Evolutionary conservation across 2,888 invertebrate genomes (phyloP).

Genomic region (Rhagonycha fulva): DNA sequence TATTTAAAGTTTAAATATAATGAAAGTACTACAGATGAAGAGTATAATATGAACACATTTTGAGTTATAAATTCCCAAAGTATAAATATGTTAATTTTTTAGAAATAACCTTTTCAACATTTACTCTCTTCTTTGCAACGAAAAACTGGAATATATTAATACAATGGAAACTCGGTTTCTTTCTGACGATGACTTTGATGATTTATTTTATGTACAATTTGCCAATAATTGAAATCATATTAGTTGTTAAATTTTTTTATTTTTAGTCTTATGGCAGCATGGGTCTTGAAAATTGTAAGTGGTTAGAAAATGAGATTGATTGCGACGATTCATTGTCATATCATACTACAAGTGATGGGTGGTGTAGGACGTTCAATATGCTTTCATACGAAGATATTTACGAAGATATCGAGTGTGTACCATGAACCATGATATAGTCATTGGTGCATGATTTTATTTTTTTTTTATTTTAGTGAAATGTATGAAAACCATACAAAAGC

Average conservation of each 20-base stretch:
- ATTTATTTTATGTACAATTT: too few species aligned
- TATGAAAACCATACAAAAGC: not conserved
- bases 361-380: conserved; percentile 9
- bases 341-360: not conserved
- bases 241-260: too few species aligned
- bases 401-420: not conserved
- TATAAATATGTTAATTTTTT: not conserved
- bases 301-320: not conserved
- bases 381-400: not conserved
- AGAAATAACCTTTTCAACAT: not conserved
- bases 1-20: not conserved
- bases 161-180: too few species aligned
- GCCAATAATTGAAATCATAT: too few species aligned
- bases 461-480: not conserved
- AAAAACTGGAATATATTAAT: not conserved
- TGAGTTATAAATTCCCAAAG: too few species aligned
- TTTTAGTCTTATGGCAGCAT: not conserved
- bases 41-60: not conserved
- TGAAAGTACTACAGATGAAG: not conserved
- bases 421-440: too few species aligned
- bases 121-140: not conserved
- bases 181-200: too few species aligned
- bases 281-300: not conserved
- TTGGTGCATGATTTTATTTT: not conserved
- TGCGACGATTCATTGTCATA: not conserved